Evolutionary conservation across 2,113 vertebrate species (phyloP), one percentile per base, ranked within the genome.

Genomic region (Dissostichus mawsoni): DNA sequence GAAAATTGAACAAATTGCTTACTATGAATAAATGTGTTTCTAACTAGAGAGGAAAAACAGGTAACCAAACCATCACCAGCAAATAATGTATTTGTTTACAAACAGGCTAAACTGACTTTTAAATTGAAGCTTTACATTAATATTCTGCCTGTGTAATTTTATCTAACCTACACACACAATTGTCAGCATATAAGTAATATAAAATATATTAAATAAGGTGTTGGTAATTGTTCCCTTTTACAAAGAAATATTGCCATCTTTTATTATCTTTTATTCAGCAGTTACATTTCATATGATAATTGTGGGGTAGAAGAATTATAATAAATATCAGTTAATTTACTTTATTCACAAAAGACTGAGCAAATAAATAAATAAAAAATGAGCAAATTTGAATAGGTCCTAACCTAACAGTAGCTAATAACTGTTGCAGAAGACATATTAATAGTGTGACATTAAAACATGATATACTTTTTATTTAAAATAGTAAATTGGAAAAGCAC

Each of bases 1-100:
- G 87, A 55, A 58, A 84, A 82, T 57, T 83, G 80, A 87, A 84
- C 81, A 90, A 92, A 92, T 88, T 87, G 88, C 69, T 81, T 81
- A 69, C 83, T 65, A 81, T 89, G 87, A 90, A 91, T 92, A 85
- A 69, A 81, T 87, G 80, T 90, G 64, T 82, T 69, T 85, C 29
- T 78, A 50, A 63, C 41, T 20, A 47, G 25, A 63, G n/a, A 16
- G 18, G 4, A 64, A 71, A 6, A 64, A 3, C 2, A 33, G 57
- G 36, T 41, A 12, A 69, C 33, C 17, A 48, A 63, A 57, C 14
- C 29, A 41, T 50, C 29, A n/a, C 56, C 48, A 64, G 52, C 14
- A 76, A 71, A 59, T 20, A 41, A 18, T 7, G 3, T 25, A 29
- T 23, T 51, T 64, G 52, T 55, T 55, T 68, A 25, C 16, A 66